Percentiles rank a stretch among this genome's conserved stretches.
Evolutionary conservation across 2,888 invertebrate genomes (phyloP).

Genomic region (Achlya flavicornis): DNA sequence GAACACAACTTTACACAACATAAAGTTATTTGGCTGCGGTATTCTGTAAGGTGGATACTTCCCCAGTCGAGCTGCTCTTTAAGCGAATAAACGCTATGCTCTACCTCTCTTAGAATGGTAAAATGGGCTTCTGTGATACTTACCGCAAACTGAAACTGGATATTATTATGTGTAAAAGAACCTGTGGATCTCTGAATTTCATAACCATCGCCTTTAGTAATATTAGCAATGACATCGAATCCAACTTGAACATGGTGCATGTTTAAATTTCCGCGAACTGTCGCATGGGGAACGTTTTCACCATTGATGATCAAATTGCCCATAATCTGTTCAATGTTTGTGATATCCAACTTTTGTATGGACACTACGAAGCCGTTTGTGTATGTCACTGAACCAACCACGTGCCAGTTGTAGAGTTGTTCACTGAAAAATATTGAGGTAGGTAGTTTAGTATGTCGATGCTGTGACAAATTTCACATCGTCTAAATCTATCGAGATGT

Average conservation of each 20-base stretch:
- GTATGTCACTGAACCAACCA: slow-evolving; percentile 54
- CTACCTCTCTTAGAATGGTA: too few relatives aligned
- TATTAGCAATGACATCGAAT: slow-evolving; percentile 50
- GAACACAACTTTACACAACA: too few relatives aligned
- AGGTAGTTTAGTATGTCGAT: too few relatives aligned
- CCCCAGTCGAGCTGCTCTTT: too few relatives aligned
- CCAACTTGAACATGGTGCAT: slow-evolving; percentile 50
- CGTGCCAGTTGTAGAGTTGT: slow-evolving; percentile 50
- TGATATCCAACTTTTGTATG: slow-evolving; percentile 53
- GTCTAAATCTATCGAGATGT: too few relatives aligned
- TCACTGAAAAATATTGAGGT: slow-evolving; percentile 40
- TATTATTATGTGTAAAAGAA: slow-evolving; percentile 33
- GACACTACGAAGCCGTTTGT: slow-evolving; percentile 63
- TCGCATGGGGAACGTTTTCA: slow-evolving; percentile 23
- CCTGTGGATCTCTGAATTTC: slow-evolving; percentile 46
- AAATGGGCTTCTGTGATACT: slow-evolving; percentile 31
- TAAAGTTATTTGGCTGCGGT: too few relatives aligned
- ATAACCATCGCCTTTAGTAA: slow-evolving; percentile 29
- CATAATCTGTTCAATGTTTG: slow-evolving; percentile 20
- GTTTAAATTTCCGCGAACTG: slow-evolving; percentile 39
- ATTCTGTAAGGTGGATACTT: too few relatives aligned
- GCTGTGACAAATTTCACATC: too few relatives aligned
- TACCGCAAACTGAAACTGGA: slow-evolving; percentile 39
- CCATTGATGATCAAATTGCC: background rate
- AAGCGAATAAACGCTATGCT: too few relatives aligned